Base-by-base conservation (phyloP, 2,888 invertebrate genomes). In the Agrochola circellaris region DNA sequence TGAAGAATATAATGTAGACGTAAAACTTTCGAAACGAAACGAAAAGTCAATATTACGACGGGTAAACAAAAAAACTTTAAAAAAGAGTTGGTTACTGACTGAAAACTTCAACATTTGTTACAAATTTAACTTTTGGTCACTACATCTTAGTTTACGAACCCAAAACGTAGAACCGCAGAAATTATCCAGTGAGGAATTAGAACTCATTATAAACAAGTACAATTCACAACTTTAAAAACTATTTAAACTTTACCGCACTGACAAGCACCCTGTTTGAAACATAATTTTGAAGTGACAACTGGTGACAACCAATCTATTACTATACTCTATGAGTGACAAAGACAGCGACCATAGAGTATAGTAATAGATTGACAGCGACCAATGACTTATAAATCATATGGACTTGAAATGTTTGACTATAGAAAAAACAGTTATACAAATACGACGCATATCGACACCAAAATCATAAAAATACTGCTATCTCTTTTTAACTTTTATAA, bases 101-200 rank as follows among this genome's bases (percentile, higher is more conserved):
- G 60, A 66, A 72, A 64, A 56, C 26, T 26, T 42, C 11, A 48
- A 34, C 0, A 58, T 62, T 66, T 2, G 11, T 73, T n/a, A 42
- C 13, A 23, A 38, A 70, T 58, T 42, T 1, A 23, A 58, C 9
- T 23, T 42, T 62, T 30, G 42, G 34, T 54, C 9, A 30, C 7
- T 62, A 67, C 51, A 86, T 87, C 30, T 9, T 74, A 42, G 20
- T 60, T 58, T 76, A 86, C 97, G 97, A 97, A 98, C 98, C 98
- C 98, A 98, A 97, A 98, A 98, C 91, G 95, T 94, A 70, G 97
- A 97, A 82, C 98, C 98, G 93, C 98, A 98, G 96, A 98, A 98
- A 86, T 97, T 95, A 94, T 98, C 98, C 97, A 98, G 97, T 84
- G 97, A 94, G 90, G 97, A 96, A 93, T 95, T 94, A 11, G 8